Conservation (phyloP, 2,113 vertebrate genomes). For the Neopipo cinnamomea region DNA sequence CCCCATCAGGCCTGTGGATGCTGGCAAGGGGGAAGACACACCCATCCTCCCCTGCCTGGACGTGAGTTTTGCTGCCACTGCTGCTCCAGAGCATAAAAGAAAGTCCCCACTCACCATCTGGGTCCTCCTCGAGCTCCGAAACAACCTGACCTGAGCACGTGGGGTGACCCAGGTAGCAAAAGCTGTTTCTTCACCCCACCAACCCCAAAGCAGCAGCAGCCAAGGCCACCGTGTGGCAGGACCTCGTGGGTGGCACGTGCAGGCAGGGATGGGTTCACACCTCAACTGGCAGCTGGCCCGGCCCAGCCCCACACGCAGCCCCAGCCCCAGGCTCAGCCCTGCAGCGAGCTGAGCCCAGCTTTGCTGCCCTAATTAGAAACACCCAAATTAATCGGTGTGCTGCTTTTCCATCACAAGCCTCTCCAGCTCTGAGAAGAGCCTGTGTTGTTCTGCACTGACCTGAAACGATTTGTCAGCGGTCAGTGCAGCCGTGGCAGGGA, state of each 20-base stretch:
- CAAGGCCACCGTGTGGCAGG: fast-evolving
- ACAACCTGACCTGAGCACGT: fast-evolving
- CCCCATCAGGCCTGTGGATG: too few relatives aligned
- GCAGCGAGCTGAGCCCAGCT: fast-evolving
- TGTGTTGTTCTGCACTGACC: slow-evolving; percentile 48
- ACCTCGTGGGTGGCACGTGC: fast-evolving
- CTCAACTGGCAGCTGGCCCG: neutral
- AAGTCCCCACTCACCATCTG: fast-evolving
- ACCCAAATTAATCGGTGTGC: neutral
- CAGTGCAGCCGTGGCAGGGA: neutral
- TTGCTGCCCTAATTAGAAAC: neutral
- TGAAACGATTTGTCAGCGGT: neutral
- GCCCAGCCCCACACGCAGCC: neutral
- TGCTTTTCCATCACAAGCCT: neutral
- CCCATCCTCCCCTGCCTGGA: fast-evolving
- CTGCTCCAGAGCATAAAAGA: neutral
- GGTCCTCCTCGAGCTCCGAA: neutral
- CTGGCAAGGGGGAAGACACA: neutral
- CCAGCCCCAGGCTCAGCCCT: neutral
- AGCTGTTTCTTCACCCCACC: neutral
- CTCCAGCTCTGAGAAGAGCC: neutral
- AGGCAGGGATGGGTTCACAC: neutral
- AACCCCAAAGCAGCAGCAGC: neutral
- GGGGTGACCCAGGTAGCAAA: neutral
- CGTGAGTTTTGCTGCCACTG: fast-evolving